Evolutionary conservation across 2,888 invertebrate species (phyloP), one percentile per base, ranked within the genome.

Genomic region (Ornithoptera alexandrae): DNA sequence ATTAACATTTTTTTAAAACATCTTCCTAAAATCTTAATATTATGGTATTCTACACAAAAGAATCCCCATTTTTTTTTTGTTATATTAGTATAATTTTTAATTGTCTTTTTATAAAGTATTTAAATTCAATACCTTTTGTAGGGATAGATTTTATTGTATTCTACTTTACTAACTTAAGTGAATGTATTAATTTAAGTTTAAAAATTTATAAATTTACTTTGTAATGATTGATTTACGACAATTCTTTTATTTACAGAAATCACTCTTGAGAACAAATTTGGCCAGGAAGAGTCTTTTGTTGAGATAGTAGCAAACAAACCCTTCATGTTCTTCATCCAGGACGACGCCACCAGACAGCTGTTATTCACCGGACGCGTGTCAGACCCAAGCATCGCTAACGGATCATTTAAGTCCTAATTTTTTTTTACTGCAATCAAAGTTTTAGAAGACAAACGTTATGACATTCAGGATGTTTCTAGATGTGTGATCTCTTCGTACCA

Each of bases 271-370:
- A 96, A 96, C 84, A 96, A 96, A 85, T 96, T 96, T 76, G 95
- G 96, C 0, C 94, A 93, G 70, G 93, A 93, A 56, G 93, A 93
- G 10, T 85, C 88, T 22, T 82, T 83, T 30, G 93, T 92, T 6
- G 93, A 94, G 68, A 95, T 97, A 80, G 91, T 94, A 60, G 96
- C 95, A 1, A 94, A 95, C 80, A 95, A 94, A 73, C 97, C 97
- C 0, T 97, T 97, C 88, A 79, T 97, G 67, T 96, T 97, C 88
- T 95, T 95, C 84, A 95, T 97, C 72, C 95, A 96, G 80, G 97
- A 97, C 76, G 95, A 96, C 77, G 87, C 89, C 0, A 95, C 94
- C 0, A 94, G 95, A n/a, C 95, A 95, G 56, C 93, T 96, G 64
- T 85, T 97, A 36, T 96, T 96, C 85, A 94, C 95, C 46, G 97